Evolutionary conservation across 2,113 vertebrate genomes (phyloP).

Genomic region (Neolamprologus cancellatus): DNA sequence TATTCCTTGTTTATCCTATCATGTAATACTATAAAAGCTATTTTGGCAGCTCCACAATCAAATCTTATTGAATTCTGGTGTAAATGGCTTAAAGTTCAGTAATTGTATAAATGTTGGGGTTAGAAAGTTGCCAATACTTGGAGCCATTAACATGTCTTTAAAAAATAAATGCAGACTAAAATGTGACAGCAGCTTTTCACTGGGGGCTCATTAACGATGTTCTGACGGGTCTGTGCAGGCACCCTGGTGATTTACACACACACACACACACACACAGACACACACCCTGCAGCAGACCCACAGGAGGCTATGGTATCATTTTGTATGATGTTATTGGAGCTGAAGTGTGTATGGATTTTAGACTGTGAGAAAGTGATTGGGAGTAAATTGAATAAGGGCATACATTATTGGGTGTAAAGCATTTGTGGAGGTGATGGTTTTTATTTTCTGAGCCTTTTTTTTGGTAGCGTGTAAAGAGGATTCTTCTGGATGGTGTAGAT

Average conservation of each 20-base stretch:
- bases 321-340: background rate
- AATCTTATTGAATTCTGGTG: background rate
- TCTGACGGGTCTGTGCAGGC: background rate
- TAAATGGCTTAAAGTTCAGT: background rate
- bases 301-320: background rate
- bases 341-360: background rate
- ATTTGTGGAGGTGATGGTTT: background rate
- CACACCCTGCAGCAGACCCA: background rate
- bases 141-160: conserved; percentile 26
- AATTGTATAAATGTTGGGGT: background rate
- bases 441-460: background rate
- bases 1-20: background rate
- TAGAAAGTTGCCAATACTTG: background rate
- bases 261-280: background rate
- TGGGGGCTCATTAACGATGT: conserved; percentile 55
- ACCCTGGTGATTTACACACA: background rate
- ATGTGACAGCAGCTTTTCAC: conserved; percentile 11
- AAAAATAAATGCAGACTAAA: conserved; percentile 34
- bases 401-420: background rate
- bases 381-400: background rate
- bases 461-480: background rate
- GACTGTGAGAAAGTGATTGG: background rate
- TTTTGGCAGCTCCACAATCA: background rate
- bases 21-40: background rate
- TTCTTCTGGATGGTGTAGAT: conserved; percentile 22